Evolutionary conservation across 2,797 vertebrate genomes (phyloP).

Genomic region (Furcifer pardalis): DNA sequence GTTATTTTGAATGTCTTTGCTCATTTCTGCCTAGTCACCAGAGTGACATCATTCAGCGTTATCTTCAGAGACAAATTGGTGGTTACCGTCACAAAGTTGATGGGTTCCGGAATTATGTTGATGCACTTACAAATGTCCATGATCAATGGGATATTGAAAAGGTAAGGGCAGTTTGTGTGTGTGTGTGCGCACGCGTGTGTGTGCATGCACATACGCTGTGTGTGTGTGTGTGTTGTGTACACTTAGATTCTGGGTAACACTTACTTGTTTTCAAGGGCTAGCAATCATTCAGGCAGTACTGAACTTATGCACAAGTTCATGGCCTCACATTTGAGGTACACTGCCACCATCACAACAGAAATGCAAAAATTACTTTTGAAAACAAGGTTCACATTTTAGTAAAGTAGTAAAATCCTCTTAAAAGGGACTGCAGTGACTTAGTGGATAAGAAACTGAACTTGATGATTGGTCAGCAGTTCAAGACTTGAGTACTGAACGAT

Average conservation of each 20-base stretch:
- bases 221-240: no score
- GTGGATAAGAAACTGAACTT: no score
- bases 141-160: not conserved
- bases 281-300: not conserved
- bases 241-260: not conserved
- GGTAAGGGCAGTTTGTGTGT: not conserved
- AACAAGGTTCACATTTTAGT: no score
- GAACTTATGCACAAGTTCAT: not conserved
- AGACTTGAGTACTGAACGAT: no score
- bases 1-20: not conserved
- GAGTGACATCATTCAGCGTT: slow-evolving; percentile 3
- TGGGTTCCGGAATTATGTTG: not conserved
- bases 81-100: not conserved
- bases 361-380: no score
- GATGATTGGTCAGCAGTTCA: no score
- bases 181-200: no score
- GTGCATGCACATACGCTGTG: no score
- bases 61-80: not conserved
- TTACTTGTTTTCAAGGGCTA: not conserved
- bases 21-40: not conserved
- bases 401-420: no score
- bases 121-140: not conserved
- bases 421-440: no score
- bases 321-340: no score
- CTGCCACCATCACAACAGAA: no score